These are phyloP conservation scores for Ariolimax columbianus DNA, from an alignment of 2,888 invertebrate genomes.

Conservation along the genomic window DNA sequence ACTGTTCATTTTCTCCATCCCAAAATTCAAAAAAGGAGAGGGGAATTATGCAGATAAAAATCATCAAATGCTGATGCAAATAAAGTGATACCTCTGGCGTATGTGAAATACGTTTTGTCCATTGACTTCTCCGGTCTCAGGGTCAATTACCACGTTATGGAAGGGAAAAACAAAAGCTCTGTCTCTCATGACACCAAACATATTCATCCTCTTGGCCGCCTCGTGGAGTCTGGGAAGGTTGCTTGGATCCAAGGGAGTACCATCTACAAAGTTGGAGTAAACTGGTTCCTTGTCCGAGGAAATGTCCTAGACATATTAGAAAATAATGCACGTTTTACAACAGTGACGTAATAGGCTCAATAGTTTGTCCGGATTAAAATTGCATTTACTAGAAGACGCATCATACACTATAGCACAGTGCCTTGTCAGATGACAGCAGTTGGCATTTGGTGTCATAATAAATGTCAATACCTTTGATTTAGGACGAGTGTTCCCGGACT, in stretches of 20 bases:
- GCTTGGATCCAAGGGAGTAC: background rate
- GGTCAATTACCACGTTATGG: conserved; percentile 42
- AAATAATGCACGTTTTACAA: too few species aligned
- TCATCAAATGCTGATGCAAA: too few species aligned
- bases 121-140: conserved; percentile 47
- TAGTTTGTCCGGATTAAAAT: too few species aligned
- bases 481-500: too few species aligned
- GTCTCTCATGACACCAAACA: conserved; percentile 46
- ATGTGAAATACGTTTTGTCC: conserved; percentile 46
- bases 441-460: too few species aligned
- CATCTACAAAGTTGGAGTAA: conserved; percentile 41
- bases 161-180: conserved; percentile 44
- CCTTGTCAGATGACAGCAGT: too few species aligned
- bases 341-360: too few species aligned
- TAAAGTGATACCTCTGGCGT: conserved; percentile 38
- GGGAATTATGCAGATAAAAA: background rate
- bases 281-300: background rate
- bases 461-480: too few species aligned
- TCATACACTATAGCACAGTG: too few species aligned
- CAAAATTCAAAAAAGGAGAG: too few species aligned
- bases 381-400: too few species aligned
- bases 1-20: too few species aligned
- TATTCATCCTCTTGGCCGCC: conserved; percentile 44
- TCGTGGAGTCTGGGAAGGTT: conserved; percentile 38
- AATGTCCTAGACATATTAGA: conserved; percentile 14